phyloP scores from a whole-genome alignment of 2,113 vertebrate genomes.

The Anhinga anhinga region DNA sequence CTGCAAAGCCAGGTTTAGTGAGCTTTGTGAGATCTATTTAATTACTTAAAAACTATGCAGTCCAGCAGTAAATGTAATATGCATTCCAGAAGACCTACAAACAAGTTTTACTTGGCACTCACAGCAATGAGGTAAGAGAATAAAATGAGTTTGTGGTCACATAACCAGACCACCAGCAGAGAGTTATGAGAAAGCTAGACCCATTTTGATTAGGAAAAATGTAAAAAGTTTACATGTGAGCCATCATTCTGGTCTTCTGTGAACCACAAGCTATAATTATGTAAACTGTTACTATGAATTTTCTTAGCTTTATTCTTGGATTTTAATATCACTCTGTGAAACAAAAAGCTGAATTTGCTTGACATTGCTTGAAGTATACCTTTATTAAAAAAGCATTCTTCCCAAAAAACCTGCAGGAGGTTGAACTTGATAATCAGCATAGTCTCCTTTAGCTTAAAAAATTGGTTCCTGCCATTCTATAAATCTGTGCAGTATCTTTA shows the following conservation, averaged over 20 bases:
- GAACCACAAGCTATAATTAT: constrained; percentile 4
- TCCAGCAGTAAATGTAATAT: constrained; percentile 29
- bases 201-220: constrained; percentile 37
- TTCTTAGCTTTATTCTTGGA: constrained; percentile 3
- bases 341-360: neutral
- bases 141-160: constrained; percentile 52
- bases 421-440: neutral
- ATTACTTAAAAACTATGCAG: constrained; percentile 24
- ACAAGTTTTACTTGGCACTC: constrained; percentile 57
- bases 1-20: constrained; percentile 20
- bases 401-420: neutral
- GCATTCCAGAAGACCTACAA: constrained; percentile 51
- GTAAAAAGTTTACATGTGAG: constrained; percentile 1
- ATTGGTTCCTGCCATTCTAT: neutral
- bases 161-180: constrained; percentile 50
- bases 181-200: constrained; percentile 32
- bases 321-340: neutral
- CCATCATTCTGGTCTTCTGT: neutral
- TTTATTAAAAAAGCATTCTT: neutral
- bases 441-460: neutral
- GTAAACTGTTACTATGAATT: neutral
- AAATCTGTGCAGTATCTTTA: neutral
- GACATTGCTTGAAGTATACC: neutral
- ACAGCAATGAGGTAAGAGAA: constrained; percentile 61
- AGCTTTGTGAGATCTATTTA: neutral